phyloP scores from a whole-genome alignment of 1,140 invertebrate species.

The Zaprionus davidi region DNA sequence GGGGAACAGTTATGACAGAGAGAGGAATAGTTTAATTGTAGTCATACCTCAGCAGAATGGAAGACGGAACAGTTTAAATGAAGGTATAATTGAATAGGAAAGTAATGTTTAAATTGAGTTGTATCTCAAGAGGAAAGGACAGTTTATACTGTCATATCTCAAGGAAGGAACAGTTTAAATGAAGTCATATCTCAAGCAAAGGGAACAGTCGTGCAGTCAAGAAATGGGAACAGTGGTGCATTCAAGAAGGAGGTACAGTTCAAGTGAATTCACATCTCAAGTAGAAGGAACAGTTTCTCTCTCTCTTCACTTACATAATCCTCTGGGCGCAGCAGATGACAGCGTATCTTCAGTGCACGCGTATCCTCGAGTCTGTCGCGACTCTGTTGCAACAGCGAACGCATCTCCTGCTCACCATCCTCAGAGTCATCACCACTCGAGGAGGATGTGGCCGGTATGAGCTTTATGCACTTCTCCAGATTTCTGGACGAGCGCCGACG shows the following conservation, averaged over 20 bases:
- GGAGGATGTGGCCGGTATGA: constrained; percentile 71
- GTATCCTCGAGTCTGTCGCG: constrained; percentile 78
- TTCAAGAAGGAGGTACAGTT: neutral
- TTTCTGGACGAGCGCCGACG: constrained; percentile 77
- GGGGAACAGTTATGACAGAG: too few relatives aligned
- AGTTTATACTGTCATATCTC: too few relatives aligned
- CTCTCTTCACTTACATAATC: constrained; percentile 78
- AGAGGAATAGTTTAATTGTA: too few relatives aligned
- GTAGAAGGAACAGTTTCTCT: neutral
- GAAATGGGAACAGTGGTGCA: too few relatives aligned
- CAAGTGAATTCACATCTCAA: neutral
- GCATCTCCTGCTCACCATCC: constrained; percentile 82
- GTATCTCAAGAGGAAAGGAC: too few relatives aligned
- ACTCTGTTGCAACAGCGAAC: constrained; percentile 75
- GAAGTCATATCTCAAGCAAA: neutral
- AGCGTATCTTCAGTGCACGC: constrained; percentile 77
- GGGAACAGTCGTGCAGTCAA: neutral
- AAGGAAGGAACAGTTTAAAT: neutral
- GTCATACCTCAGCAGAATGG: too few relatives aligned
- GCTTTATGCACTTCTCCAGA: constrained; percentile 77
- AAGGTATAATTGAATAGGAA: too few relatives aligned
- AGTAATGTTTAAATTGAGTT: too few relatives aligned
- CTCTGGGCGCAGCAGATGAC: constrained; percentile 79
- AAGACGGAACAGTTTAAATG: too few relatives aligned
- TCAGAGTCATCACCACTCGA: constrained; percentile 73